Base-by-base conservation (phyloP, 2,797 vertebrate species). In the Threskiornis aethiopicus region DNA sequence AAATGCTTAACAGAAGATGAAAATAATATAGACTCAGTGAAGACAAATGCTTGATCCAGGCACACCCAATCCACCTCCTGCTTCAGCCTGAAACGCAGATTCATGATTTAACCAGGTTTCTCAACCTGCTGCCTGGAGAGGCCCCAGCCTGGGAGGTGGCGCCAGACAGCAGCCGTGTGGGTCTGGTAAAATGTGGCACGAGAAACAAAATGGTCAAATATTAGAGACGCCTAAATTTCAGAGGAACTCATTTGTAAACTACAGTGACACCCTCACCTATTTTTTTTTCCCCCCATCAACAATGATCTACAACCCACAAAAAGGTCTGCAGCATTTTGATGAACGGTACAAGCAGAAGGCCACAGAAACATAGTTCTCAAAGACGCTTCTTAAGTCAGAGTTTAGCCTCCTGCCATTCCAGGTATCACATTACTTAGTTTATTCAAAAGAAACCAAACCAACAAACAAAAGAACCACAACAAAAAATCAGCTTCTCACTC, bases 41-140 rank as follows among this genome's bases (percentile, higher is more conserved):
- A 97, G 79, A 92, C 87, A 96, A 96, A 92, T n/a, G 89, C 67
- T 91, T 69, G 80, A 85, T 86, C 72, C 67, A 87, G 80, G 58
- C 92, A 94, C 75, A 89, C 62, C 33, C 51, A 84, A 37, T 24
- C 33, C 37, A 78, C 71, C 49, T 80, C 54, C 85, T 73, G 37
- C 70, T 88, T 77, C 62, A 58, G 59, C 67, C 47, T 18, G 0
- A 91, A 89, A 73, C 46, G 65, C 20, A 39, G 77, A 76, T 46
- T 81, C 94, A 73, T 52, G 62, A 78, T 39, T 75, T 82, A 90
- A 91, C 62, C 72, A 84, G 79, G 82, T 81, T 92, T 95, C 79
- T 80, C 76, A 89, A 94, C 87, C 87, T 96, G 89, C 70, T 90
- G 86, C 82, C 85, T 88, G 57, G 61, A 83, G 78, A 87, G 76